phyloP scores from a whole-genome alignment of 2,797 vertebrate genomes.

The Phalanger gymnotis region DNA sequence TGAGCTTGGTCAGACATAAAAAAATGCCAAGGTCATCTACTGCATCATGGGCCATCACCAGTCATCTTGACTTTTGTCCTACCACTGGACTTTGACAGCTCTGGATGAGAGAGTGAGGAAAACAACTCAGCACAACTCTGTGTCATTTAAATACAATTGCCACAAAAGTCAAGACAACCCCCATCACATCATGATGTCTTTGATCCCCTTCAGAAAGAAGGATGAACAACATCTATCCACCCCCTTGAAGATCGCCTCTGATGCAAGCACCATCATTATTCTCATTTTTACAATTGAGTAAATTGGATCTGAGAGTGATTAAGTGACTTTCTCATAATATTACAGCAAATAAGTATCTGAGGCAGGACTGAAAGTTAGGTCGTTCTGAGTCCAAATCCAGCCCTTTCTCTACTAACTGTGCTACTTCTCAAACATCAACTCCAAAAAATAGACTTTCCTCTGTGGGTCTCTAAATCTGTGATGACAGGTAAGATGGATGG shows the following conservation, averaged over 20 bases:
- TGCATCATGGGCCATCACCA: not conserved
- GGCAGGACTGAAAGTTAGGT: no score
- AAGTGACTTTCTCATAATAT: no score
- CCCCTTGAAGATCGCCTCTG: not conserved
- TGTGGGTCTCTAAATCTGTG: not conserved
- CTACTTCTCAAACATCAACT: not conserved
- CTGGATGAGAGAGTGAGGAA: not conserved
- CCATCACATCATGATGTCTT: not conserved
- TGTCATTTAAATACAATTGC: not conserved
- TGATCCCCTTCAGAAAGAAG: no score
- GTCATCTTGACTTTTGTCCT: not conserved
- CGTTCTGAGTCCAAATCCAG: no score
- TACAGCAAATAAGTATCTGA: not conserved
- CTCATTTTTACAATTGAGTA: not conserved
- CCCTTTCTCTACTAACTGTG: not conserved
- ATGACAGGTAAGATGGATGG: not conserved
- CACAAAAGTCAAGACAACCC: not conserved
- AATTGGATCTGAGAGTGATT: not conserved
- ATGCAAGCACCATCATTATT: not conserved
- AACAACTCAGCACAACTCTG: not conserved
- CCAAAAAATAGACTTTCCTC: not conserved
- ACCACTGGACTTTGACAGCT: not conserved
- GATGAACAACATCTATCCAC: not conserved
- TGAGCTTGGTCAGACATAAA: not conserved
- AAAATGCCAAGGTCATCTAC: not conserved